Evolutionary conservation across 2,888 invertebrate genomes (phyloP), one percentile per base, ranked within the genome.

Genomic region (Cheiracanthium punctorium): DNA sequence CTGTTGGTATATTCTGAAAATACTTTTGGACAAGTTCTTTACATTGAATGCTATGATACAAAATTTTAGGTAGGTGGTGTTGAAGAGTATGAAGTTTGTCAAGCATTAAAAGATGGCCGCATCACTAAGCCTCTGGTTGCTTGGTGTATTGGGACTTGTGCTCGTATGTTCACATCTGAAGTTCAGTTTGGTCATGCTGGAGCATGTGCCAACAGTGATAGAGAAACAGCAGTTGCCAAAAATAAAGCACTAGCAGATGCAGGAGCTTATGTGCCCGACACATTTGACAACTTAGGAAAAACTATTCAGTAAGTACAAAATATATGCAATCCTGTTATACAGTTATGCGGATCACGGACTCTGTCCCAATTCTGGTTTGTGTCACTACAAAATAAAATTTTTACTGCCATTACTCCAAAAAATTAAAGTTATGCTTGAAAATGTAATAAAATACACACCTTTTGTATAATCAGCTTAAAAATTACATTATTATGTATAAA

Each of bases 101-200:
- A 95, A 10, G 98, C 98, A 0, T 93, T 99, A 24, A 94, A 95
- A 89, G 94, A 94, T 69, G 95, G 95, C 0, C 93, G 94, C 80
- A 95, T 99, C 89, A 96, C 95, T 84, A 99, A 99, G 91, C 99
- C 99, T 0, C 92, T 99, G 90, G 96, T 99, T 0, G 98, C 98
- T 1, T 99, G 99, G 99, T 99, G 99, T 91, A 99, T 99, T 90
- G 99, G 99, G 14, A 98, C 94, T 4, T 94, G 94, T 90, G 93
- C 94, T 43, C 94, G 94, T 88, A 96, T 96, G 96, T 96, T 96
- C 92, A 95, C 95, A 0, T 94, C 96, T 10, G 94, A 95, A 91
- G 98, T 99, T 12, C 99, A 99, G 92, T 99, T 99, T 92, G 99
- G 99, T 0, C 99, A 99, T 93, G 99, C 99, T 89, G 99, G 99